Percentiles rank a stretch among this genome's conserved stretches.
Conservation (phyloP, 2,888 invertebrate species). For the Limulus polyphemus region DNA sequence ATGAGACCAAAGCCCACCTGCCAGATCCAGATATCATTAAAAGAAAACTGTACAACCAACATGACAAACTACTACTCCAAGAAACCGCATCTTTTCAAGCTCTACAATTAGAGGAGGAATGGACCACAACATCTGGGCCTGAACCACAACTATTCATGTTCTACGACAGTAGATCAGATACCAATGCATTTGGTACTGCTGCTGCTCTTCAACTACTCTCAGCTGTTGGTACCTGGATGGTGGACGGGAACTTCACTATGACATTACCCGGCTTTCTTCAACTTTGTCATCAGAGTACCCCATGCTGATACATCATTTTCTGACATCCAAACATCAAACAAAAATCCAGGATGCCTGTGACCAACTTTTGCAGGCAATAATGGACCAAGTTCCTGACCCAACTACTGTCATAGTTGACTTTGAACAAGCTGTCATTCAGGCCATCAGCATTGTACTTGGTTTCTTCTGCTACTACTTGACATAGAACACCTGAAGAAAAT, state of each 20-base stretch:
- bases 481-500: background rate
- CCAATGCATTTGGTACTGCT: background rate
- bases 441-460: slow-evolving; percentile 1
- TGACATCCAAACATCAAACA: too few species aligned
- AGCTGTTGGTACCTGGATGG: background rate
- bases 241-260: background rate
- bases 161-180: background rate
- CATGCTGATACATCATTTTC: too few species aligned
- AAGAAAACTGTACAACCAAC: too few species aligned
- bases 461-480: background rate
- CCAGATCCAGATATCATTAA: too few species aligned
- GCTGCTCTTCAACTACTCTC: background rate
- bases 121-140: background rate
- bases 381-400: background rate
- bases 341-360: too few species aligned
- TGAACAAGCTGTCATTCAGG: background rate
- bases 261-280: too few species aligned
- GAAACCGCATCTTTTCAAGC: background rate
- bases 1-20: too few species aligned
- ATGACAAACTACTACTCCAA: background rate
- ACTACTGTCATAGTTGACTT: background rate
- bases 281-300: too few species aligned
- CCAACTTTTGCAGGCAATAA: too few species aligned
- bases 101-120: background rate
- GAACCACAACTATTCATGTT: background rate